Evolutionary conservation across 2,797 vertebrate species (phyloP).

Genomic region (Petrocephalus sullivani): DNA sequence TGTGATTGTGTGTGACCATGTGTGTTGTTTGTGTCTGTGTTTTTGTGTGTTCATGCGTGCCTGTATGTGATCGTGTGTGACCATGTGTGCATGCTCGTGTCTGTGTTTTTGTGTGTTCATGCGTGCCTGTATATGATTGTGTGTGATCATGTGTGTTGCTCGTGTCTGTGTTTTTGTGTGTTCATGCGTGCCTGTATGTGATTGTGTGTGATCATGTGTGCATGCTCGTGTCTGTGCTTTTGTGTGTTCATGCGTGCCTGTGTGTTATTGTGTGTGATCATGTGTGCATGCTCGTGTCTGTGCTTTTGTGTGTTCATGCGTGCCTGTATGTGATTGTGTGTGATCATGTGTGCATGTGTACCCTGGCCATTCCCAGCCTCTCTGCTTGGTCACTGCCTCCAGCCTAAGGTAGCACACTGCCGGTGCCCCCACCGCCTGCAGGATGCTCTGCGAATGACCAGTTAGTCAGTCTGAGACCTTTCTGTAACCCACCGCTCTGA

Average conservation of each 20-base stretch:
- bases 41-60: no score
- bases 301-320: constrained; percentile 14
- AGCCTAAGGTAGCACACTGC: background rate
- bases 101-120: background rate
- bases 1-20: constrained; percentile 36
- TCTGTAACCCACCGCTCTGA: background rate
- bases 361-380: no score
- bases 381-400: background rate
- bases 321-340: constrained; percentile 26
- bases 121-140: no score
- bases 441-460: background rate
- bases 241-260: constrained; percentile 20
- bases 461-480: background rate
- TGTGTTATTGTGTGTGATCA: constrained; percentile 4
- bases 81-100: no score
- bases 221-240: background rate
- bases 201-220: no score
- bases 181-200: background rate
- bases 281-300: background rate
- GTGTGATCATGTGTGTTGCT: constrained; percentile 32
- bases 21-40: no score
- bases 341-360: background rate
- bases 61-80: no score
- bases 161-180: constrained; percentile 11
- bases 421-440: background rate